phyloP scores from a whole-genome alignment of 1,140 invertebrate species.

The Oncopodura yosiiana region DNA sequence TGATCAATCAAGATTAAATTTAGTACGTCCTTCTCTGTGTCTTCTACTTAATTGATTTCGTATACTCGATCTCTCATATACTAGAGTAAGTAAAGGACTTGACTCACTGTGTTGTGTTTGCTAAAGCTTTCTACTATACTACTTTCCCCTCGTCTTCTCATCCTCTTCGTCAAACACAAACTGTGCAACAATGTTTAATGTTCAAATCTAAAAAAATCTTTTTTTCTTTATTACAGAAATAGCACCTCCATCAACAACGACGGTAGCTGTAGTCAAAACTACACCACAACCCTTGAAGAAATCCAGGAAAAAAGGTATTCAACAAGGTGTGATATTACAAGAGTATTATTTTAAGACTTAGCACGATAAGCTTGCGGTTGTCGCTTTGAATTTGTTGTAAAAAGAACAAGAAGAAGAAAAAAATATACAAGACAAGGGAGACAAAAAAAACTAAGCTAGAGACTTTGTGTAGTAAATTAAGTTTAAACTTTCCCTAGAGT shows the following conservation, averaged over 20 bases:
- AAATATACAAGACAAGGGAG: not conserved
- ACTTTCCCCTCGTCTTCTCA: not conserved
- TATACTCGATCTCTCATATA: constrained; percentile 1
- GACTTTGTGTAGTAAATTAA: constrained; percentile 23
- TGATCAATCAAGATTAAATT: constrained; percentile 36
- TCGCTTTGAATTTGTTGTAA: too few species aligned
- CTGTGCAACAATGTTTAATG: not conserved
- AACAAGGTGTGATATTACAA: too few species aligned
- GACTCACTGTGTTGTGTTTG: too few species aligned
- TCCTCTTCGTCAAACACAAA: not conserved
- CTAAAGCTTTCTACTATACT: not conserved
- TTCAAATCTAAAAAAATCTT: too few species aligned
- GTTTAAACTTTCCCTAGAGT: constrained; percentile 28
- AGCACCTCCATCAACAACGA: constrained; percentile 56
- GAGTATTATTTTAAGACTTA: too few species aligned
- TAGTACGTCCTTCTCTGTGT: constrained; percentile 30
- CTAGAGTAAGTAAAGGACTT: not conserved
- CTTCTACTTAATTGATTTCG: constrained; percentile 32
- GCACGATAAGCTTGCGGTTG: too few species aligned
- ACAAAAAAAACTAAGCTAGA: not conserved
- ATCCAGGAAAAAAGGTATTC: constrained; percentile 23
- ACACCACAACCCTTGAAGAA: constrained; percentile 35
- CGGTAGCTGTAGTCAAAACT: constrained; percentile 43
- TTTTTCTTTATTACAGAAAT: constrained; percentile 48
- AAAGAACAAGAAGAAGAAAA: not conserved